These are phyloP conservation scores for Albula goreensis DNA, from an alignment of 2,113 vertebrate species.

Conservation along the genomic window DNA sequence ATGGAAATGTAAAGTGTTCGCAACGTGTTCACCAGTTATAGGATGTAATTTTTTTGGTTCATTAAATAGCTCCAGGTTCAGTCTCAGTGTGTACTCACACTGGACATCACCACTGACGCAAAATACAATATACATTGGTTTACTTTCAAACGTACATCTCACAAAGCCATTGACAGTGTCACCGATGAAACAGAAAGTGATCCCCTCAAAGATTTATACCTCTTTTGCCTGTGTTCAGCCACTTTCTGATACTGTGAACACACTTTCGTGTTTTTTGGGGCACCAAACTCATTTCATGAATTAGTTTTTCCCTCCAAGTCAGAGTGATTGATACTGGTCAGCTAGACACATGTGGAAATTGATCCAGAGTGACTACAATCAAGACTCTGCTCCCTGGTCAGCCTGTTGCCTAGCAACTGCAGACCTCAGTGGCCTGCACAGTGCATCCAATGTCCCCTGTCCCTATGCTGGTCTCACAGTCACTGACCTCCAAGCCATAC, in stretches of 20 bases:
- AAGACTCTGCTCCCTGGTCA: conserved; percentile 70
- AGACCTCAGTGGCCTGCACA: conserved; percentile 52
- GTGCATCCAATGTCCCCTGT: conserved; percentile 56
- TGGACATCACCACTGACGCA: background rate
- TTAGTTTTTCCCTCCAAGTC: conserved; percentile 41
- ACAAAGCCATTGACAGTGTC: conserved; percentile 33
- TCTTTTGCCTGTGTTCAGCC: conserved; percentile 37
- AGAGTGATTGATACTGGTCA: conserved; percentile 59
- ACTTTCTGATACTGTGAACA: conserved; percentile 34
- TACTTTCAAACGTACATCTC: conserved; percentile 19
- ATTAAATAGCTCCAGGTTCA: background rate
- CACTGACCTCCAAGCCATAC: conserved; percentile 63
- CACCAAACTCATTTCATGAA: conserved; percentile 46
- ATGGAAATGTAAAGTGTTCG: background rate
- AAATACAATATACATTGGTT: background rate
- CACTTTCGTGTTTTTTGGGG: conserved; percentile 33
- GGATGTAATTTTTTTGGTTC: background rate
- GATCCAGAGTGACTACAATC: conserved; percentile 71
- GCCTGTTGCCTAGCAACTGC: conserved; percentile 72
- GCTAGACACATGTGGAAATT: conserved; percentile 66
- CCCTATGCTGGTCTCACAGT: conserved; percentile 46
- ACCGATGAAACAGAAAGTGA: conserved; percentile 35
- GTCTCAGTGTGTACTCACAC: background rate
- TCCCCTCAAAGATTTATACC: conserved; percentile 37
- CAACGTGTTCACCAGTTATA: background rate